Conservation (phyloP, 2,888 invertebrate genomes). For the Andrena minutula region DNA sequence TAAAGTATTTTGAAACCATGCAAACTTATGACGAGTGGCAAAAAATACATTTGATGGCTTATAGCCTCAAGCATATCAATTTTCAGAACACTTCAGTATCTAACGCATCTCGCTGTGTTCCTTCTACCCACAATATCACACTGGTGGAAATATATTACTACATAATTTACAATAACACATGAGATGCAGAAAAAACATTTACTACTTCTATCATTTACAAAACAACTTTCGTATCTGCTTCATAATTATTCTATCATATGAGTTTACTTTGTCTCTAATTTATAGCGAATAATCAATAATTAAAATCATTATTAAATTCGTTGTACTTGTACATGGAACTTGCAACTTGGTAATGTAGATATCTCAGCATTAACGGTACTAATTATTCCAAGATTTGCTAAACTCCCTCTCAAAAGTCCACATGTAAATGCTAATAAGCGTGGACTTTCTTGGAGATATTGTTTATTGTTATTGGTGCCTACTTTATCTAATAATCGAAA, state of each 20-base stretch:
- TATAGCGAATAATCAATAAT: slow-evolving; percentile 3
- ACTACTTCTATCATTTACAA: background rate
- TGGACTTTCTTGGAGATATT: slow-evolving; percentile 96
- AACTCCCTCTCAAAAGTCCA: slow-evolving; percentile 96
- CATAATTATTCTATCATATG: too few species aligned
- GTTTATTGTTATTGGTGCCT: slow-evolving; percentile 91
- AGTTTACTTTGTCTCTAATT: background rate
- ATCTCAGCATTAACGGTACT: slow-evolving; percentile 98
- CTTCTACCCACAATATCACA: background rate
- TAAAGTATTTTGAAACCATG: too few species aligned
- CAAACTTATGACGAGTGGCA: too few species aligned
- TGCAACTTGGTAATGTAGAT: slow-evolving; percentile 95
- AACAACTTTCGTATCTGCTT: background rate
- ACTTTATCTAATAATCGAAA: slow-evolving; percentile 96
- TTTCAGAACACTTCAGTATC: too few species aligned
- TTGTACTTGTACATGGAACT: slow-evolving; percentile 96
- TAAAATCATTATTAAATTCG: slow-evolving; percentile 82
- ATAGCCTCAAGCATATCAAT: too few species aligned
- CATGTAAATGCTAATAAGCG: slow-evolving; percentile 97
- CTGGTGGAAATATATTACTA: background rate
- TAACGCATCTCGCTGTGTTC: too few species aligned
- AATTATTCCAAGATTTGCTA: slow-evolving; percentile 97
- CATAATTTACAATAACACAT: slow-evolving; percentile 1
- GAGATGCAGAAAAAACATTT: background rate
- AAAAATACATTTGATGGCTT: too few species aligned